Percentiles rank a stretch among this genome's conserved stretches.
phyloP scores from a whole-genome alignment of 2,888 invertebrate species.

The Chloroclysta siterata region DNA sequence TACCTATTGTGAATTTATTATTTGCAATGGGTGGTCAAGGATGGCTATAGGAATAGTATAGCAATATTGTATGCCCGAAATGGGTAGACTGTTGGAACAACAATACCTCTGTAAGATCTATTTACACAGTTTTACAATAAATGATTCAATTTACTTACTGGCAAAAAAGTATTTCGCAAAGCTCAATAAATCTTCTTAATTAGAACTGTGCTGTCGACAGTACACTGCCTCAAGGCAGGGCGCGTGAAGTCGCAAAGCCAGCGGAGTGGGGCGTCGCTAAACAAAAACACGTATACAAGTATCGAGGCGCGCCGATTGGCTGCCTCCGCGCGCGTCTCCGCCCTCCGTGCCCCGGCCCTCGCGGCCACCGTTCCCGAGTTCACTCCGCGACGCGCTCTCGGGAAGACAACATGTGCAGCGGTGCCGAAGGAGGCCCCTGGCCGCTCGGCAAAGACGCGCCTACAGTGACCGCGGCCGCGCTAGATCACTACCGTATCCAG shows the following conservation, averaged over 20 bases:
- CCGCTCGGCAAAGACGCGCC: slow-evolving; percentile 81
- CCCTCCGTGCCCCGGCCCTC: slow-evolving; percentile 47
- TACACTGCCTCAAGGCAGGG: slow-evolving; percentile 78
- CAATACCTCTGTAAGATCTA: too few relatives aligned
- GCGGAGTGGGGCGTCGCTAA: slow-evolving; percentile 84
- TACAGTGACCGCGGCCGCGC: slow-evolving; percentile 81
- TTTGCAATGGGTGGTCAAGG: too few relatives aligned
- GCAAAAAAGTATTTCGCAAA: neutral
- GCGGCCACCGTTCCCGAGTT: slow-evolving; percentile 45
- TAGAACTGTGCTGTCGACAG: slow-evolving; percentile 56
- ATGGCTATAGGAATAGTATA: too few relatives aligned
- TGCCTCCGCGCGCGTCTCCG: slow-evolving; percentile 43
- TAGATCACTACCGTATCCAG: slow-evolving; percentile 93
- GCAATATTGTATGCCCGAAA: too few relatives aligned
- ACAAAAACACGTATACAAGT: slow-evolving; percentile 84
- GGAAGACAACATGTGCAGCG: slow-evolving; percentile 79
- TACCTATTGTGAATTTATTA: too few relatives aligned
- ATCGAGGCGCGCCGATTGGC: slow-evolving; percentile 71
- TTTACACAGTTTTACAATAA: too few relatives aligned
- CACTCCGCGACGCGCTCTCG: slow-evolving; percentile 70
- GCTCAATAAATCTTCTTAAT: slow-evolving; percentile 3
- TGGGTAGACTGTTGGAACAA: too few relatives aligned
- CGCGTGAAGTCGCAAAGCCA: slow-evolving; percentile 71
- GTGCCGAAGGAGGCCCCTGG: slow-evolving; percentile 80
- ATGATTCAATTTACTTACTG: neutral